Evolutionary conservation across 2,888 invertebrate genomes (phyloP), one percentile per base, ranked within the genome.

Genomic region (Capitulum mitella): DNA sequence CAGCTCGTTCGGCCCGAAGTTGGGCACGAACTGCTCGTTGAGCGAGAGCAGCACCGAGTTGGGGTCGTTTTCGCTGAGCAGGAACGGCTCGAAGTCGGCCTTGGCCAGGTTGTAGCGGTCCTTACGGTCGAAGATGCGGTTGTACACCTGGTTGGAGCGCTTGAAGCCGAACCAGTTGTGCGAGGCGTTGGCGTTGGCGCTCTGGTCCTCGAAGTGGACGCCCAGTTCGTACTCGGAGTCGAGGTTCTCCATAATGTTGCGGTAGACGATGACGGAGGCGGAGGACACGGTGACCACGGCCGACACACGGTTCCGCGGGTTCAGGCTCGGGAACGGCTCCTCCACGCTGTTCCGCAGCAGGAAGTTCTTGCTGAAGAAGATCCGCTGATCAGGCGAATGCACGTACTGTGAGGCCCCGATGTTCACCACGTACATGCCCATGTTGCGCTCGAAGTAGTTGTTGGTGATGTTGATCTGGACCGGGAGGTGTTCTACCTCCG

Each of bases 21-120:
- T 92, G 37, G 92, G 92, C 12, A 92, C 92, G 74, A 78, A 75
- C 0, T 97, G 93, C 29, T 93, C 92, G 0, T 97, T 93, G 54
- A 79, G 80, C 61, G 80, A 80, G 37, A 80, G 78, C 22, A 82
- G 81, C 29, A 80, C 78, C 29, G 82, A 81, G 34, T 82, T 81
- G 58, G 80, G 80, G 86, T 97, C 95, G 80, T 94, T 93, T 84
- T 92, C 93, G 83, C 95, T 94, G 79, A 95, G 87, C 81, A 98
- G 87, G 84, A 93, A 98, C 0, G 98, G 99, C 83, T 96, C 90
- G 84, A 95, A 97, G 81, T 91, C 88, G 80, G 99, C 93, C 86
- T 92, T 92, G 0, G 98, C 98, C 81, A 99, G 87, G 86, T 98
- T 98, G 85, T 96, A 99, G 79, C 97, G 90, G 86, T 97, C 94